These are phyloP conservation scores for Frieseomelitta varia DNA, from an alignment of 1,140 invertebrate species.

Conservation along the genomic window DNA sequence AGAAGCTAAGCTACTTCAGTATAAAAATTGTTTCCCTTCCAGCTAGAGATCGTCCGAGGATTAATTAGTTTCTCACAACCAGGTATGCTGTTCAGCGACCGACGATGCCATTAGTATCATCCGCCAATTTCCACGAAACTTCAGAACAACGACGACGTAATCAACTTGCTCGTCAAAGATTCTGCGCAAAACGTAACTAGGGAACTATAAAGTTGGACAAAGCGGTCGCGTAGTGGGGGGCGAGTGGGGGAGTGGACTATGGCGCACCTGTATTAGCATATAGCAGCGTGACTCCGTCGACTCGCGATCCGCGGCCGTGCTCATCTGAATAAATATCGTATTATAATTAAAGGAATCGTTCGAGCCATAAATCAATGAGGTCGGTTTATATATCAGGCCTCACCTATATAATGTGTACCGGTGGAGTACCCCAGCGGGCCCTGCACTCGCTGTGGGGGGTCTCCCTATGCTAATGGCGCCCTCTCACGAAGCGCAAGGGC, in stretches of 20 bases:
- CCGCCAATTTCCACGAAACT: neutral
- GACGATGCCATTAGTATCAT: neutral
- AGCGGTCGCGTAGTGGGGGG: slow-evolving; percentile 56
- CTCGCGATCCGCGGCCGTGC: slow-evolving; percentile 59
- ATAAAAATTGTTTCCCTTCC: no score
- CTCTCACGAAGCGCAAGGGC: slow-evolving; percentile 74
- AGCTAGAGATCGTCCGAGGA: neutral
- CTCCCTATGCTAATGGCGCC: slow-evolving; percentile 81
- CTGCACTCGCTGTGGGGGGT: slow-evolving; percentile 77
- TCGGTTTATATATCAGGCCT: slow-evolving; percentile 80
- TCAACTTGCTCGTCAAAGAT: neutral
- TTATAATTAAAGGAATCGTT: slow-evolving; percentile 82
- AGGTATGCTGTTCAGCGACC: neutral
- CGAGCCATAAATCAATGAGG: slow-evolving; percentile 79
- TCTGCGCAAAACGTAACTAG: neutral
- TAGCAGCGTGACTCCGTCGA: slow-evolving; percentile 78
- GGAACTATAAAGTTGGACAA: neutral
- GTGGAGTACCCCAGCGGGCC: slow-evolving; percentile 61
- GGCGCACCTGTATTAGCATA: slow-evolving; percentile 73
- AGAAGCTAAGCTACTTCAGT: no score
- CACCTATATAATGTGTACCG: slow-evolving; percentile 73
- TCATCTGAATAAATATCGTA: slow-evolving; percentile 82
- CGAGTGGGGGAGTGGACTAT: slow-evolving; percentile 13
- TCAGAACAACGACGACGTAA: neutral
- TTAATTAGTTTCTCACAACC: neutral